phyloP scores from a whole-genome alignment of 2,888 invertebrate species.

The Athalia rosae region DNA sequence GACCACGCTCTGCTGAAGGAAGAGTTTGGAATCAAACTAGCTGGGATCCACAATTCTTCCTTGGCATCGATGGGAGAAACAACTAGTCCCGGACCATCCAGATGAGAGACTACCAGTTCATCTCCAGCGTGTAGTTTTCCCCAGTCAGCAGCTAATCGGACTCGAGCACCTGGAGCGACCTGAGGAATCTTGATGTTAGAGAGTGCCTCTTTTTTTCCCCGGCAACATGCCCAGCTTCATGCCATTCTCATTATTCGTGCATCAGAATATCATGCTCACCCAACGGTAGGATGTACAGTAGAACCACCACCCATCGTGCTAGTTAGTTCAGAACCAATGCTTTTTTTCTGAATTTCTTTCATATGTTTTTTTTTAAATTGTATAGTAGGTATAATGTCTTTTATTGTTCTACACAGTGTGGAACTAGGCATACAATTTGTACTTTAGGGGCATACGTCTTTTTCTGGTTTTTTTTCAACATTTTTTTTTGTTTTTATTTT shows the following conservation, averaged over 20 bases:
- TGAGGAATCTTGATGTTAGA: slow-evolving; percentile 55
- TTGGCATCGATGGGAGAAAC: slow-evolving; percentile 64
- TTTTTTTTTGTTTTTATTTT: slow-evolving; percentile 54
- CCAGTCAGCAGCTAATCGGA: slow-evolving; percentile 70
- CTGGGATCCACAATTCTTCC: slow-evolving; percentile 72
- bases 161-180: slow-evolving; percentile 70
- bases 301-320: slow-evolving; percentile 48
- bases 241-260: slow-evolving; percentile 43
- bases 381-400: slow-evolving; percentile 33
- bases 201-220: slow-evolving; percentile 23
- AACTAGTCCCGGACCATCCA: slow-evolving; percentile 69
- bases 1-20: slow-evolving; percentile 70
- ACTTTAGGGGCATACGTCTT: slow-evolving; percentile 26
- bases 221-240: slow-evolving; percentile 37
- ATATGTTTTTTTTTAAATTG: slow-evolving; percentile 42
- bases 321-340: slow-evolving; percentile 44
- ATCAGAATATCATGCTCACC: slow-evolving; percentile 52
- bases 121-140: slow-evolving; percentile 69
- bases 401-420: slow-evolving; percentile 42
- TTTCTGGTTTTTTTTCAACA: slow-evolving; percentile 13
- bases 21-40: slow-evolving; percentile 71
- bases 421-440: slow-evolving; percentile 42
- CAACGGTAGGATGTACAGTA: slow-evolving; percentile 47
- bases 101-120: slow-evolving; percentile 66
- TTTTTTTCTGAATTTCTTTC: slow-evolving; percentile 41